A percentile compares a stretch with the other conserved stretches of the same genome.
Evolutionary conservation across 2,888 invertebrate genomes (phyloP).

Genomic region (Hofmannophila pseudospretella): DNA sequence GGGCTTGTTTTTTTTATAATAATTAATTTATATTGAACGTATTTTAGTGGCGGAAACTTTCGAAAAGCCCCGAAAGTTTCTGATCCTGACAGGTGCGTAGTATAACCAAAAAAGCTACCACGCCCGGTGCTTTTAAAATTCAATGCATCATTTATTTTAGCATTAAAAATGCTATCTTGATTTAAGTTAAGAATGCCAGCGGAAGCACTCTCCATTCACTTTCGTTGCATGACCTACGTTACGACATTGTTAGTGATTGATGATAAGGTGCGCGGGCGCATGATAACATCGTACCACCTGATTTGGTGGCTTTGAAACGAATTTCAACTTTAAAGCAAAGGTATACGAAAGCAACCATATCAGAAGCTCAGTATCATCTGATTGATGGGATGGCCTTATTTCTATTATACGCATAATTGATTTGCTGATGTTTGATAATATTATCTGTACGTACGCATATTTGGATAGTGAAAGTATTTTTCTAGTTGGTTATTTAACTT

Average conservation of each 20-base stretch:
- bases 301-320: constrained; percentile 12
- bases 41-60: too few species aligned
- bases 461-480: constrained; percentile 10
- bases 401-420: constrained; percentile 19
- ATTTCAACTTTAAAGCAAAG: constrained; percentile 5
- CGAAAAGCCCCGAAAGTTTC: too few species aligned
- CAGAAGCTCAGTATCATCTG: constrained; percentile 1
- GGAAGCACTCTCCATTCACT: constrained; percentile 27
- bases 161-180: constrained; percentile 1
- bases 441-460: constrained; percentile 18
- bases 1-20: too few species aligned
- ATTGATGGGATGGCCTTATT: not conserved
- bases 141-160: not conserved
- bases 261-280: constrained; percentile 32
- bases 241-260: constrained; percentile 38
- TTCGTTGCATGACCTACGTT: constrained; percentile 24
- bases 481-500: not conserved
- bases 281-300: constrained; percentile 28
- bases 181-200: not conserved
- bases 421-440: constrained; percentile 21
- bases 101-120: too few species aligned
- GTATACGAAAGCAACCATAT: not conserved
- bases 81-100: too few species aligned
- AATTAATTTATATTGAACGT: too few species aligned
- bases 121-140: constrained; percentile 4